Evolutionary conservation across 2,797 vertebrate genomes (phyloP), one percentile per base, ranked within the genome.

Genomic region (Sebastes elongatus): DNA sequence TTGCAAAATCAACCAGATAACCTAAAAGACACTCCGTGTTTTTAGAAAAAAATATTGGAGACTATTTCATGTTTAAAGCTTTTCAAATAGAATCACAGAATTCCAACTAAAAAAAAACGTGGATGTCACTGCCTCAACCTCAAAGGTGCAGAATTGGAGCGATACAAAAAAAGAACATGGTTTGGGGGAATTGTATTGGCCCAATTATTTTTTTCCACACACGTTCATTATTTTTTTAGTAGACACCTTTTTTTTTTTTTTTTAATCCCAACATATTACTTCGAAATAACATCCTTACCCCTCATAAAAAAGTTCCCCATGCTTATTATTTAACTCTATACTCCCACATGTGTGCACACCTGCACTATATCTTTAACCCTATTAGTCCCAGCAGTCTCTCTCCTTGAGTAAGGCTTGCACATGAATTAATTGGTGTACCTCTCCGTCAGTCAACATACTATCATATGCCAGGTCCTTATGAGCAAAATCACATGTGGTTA

Each of bases 1-100:
- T 68, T 81, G 35, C 76, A 67, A 79, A 42, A 71, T 71, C 49
- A 69, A 32, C 52, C 52, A 57, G 33, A 46, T 14, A 66, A 52
- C 13, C 22, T 30, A 22, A 73, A 74, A 38, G 38, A 71, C 59
- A 27, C n/a, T 49, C 9, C 3, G 8, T 74, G n/a, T 68, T 67
- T 77, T 71, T 28, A 22, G 52, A 20, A 49, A 75, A 18, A 49
- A 75, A 30, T 22, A 52, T 63, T 57, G 16, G 20, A 66, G 42
- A 4, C 16, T 63, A 42, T 67, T 72, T 32, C 71, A 22, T 18
- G 20, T 79, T 74, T 30, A 14, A 78, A 72, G 18, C 42, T 62
- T 79, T 70, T 53, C 49, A 76, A 74, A 49, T 5, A 52, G 23
- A 55, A 53, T 20, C 18, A 4, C 7, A 1, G 22, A 62, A 57